Percentiles rank a stretch among this genome's conserved stretches.
Evolutionary conservation across 1,140 invertebrate species (phyloP).

Genomic region (Aleiodes sp.): DNA sequence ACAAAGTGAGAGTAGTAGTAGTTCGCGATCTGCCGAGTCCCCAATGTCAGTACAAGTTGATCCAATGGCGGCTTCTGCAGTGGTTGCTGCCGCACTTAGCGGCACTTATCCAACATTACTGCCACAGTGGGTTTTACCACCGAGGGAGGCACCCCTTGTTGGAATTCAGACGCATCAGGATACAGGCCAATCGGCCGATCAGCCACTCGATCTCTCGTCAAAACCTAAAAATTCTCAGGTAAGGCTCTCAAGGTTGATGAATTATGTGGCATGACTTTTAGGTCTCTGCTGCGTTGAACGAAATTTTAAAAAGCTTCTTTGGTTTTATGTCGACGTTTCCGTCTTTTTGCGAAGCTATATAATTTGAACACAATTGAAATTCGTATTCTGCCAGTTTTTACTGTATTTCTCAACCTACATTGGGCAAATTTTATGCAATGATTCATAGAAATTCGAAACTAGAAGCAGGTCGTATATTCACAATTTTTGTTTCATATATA

Average conservation of each 20-base stretch:
- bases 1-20: conserved; percentile 65
- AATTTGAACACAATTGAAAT: too few relatives aligned
- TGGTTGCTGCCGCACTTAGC: conserved; percentile 73
- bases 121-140: conserved; percentile 69
- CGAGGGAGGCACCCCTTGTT: conserved; percentile 62
- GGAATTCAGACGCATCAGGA: conserved; percentile 65
- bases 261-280: too few relatives aligned
- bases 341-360: too few relatives aligned
- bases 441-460: too few relatives aligned
- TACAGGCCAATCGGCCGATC: conserved; percentile 68
- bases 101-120: conserved; percentile 66
- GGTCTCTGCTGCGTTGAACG: too few relatives aligned
- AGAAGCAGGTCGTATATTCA: too few relatives aligned
- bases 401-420: too few relatives aligned
- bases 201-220: conserved; percentile 83
- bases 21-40: conserved; percentile 65
- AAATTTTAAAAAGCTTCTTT: too few relatives aligned
- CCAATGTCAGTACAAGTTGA: conserved; percentile 67
- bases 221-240: conserved; percentile 70
- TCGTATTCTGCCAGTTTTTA: too few relatives aligned
- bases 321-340: too few relatives aligned
- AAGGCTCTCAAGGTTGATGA: conserved; percentile 21
- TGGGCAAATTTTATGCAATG: too few relatives aligned
- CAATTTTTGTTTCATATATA: too few relatives aligned
- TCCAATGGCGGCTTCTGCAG: conserved; percentile 69